A percentile compares a stretch with the other conserved stretches of the same genome.
These are phyloP conservation scores for Gymnopithys bicolor DNA, from an alignment of 2,797 vertebrate genomes.

Conservation along the genomic window DNA sequence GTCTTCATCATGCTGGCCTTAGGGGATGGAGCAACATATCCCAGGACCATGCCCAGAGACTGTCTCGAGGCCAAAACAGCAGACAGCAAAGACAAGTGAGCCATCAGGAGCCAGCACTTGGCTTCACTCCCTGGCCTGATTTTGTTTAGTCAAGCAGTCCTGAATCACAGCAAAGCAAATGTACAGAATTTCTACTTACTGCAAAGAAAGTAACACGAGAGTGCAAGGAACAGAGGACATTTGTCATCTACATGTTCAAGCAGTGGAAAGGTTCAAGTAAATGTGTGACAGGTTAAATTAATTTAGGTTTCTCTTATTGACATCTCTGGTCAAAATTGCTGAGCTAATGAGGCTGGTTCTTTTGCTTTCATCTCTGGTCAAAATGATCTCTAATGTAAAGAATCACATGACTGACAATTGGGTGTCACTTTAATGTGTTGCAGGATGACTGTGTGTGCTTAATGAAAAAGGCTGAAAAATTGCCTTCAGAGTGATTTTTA, in stretches of 20 bases:
- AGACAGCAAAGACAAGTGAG: not conserved
- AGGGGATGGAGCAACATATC: not conserved
- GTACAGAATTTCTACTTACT: not conserved
- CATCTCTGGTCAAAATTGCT: not conserved
- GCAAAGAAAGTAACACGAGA: not conserved
- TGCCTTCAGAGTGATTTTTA: not conserved
- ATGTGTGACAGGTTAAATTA: not conserved
- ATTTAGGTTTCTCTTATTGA: not conserved
- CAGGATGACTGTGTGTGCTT: not conserved
- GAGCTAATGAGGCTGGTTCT: not conserved
- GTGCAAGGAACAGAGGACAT: not conserved
- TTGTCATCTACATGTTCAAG: not conserved
- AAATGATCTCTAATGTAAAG: not conserved
- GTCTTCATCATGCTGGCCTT: not conserved
- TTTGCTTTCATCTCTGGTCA: slow-evolving; percentile 1
- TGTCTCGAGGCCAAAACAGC: not conserved
- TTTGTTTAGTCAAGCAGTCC: not conserved
- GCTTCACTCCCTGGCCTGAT: not conserved
- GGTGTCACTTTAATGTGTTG: not conserved
- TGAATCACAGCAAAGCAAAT: not conserved
- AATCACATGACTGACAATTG: not conserved
- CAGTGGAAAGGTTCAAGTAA: not conserved
- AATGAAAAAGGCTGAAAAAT: not conserved
- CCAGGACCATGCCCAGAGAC: not conserved
- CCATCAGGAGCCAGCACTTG: not conserved